Base-by-base conservation (phyloP, 1,140 invertebrate species). In the Drosophila kepulauana region DNA sequence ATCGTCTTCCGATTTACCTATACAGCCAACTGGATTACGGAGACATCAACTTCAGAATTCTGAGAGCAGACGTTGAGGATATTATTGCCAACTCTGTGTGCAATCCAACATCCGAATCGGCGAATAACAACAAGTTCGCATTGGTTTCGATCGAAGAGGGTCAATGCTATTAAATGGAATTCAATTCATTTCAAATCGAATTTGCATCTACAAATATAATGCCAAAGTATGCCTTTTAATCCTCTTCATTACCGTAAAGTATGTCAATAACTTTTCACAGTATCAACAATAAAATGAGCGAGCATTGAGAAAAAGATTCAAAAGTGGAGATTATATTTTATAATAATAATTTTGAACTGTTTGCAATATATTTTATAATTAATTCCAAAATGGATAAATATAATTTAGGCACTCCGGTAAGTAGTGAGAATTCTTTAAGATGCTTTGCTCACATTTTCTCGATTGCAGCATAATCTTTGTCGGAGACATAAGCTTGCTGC, bases 41-140 rank as follows among this genome's bases (percentile, higher is more conserved):
- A 20, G 95, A 96, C 35, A 93, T 95, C 6, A 97, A 97, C 93
- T 97, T 96, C 82, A 93, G 96, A 8, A 94, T 97, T 25, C 93
- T 96, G 85, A 94, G 94, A 33, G 95, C 95, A 0, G 94, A 94
- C 74, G 93, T 94, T 0, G 93, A 93, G 10, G 94, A 95, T 48
- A 94, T 95, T 0, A 93, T 96, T 1, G 93, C 91, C 33, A 94
- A 94, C 8, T 96, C 95, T 1, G 93, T 96, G 16, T 97, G 96
- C 81, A 95, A 97, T 92, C 95, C 95, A 1, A 67, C 73, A 5
- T 49, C 81, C 16, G 46, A 48, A 20, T 46, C 68, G 10, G 49
- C 11, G 2, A 64, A 51, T 5, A 28, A n/a, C n/a, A 25, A 72
- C 5, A 79, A 78, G 16, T 15, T 63, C 1, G 68, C 78, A n/a